phyloP scores from a whole-genome alignment of 2,888 invertebrate genomes.

The Agriopis marginaria region DNA sequence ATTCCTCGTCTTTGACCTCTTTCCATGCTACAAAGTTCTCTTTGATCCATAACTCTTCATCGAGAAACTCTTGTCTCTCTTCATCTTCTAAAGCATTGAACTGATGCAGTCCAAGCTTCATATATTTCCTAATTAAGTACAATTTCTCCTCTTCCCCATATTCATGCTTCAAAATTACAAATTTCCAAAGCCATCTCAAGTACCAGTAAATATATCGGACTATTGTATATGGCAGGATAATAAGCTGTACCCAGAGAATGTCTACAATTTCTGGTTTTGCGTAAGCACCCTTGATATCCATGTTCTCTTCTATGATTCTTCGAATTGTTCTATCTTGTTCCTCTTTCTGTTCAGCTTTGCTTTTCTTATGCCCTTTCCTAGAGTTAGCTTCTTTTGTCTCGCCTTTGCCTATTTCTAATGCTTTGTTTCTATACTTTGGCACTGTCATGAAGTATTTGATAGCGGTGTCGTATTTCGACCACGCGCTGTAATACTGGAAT shows the following conservation, averaged over 20 bases:
- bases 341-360: constrained; percentile 89
- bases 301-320: constrained; percentile 95
- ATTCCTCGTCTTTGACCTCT: constrained; percentile 92
- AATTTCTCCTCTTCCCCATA: constrained; percentile 94
- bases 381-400: constrained; percentile 86
- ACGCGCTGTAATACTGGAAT: constrained; percentile 93
- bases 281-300: constrained; percentile 97
- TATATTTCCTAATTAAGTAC: constrained; percentile 92
- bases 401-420: constrained; percentile 89
- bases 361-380: constrained; percentile 83
- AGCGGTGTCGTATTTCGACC: constrained; percentile 93
- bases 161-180: constrained; percentile 90
- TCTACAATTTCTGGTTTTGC: constrained; percentile 93
- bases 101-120: constrained; percentile 91
- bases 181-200: constrained; percentile 93
- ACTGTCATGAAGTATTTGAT: constrained; percentile 95
- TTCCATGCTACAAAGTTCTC: constrained; percentile 94
- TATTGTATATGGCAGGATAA: constrained; percentile 92
- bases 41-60: constrained; percentile 92
- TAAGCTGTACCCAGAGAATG: constrained; percentile 93
- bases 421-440: constrained; percentile 94
- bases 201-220: constrained; percentile 91
- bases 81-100: constrained; percentile 91
- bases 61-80: constrained; percentile 90
- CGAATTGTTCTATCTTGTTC: constrained; percentile 93